phyloP scores from a whole-genome alignment of 2,888 invertebrate genomes.

The Ephialtes manifestator region DNA sequence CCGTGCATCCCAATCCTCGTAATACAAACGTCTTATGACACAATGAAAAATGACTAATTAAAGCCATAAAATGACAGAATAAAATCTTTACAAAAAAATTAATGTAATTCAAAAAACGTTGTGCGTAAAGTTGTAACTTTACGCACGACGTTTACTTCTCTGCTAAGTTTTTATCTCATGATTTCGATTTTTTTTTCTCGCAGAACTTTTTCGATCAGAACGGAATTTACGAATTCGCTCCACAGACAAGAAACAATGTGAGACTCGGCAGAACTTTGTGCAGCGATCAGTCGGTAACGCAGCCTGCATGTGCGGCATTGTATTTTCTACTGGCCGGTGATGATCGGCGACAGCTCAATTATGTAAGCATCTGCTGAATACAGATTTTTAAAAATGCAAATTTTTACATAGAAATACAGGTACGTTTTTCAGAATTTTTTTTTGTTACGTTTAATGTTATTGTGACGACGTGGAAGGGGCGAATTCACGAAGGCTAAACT shows the following conservation, averaged over 20 bases:
- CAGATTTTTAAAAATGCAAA: not conserved
- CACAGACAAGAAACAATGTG: constrained; percentile 58
- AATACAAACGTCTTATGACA: too few relatives aligned
- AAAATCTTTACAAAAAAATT: too few relatives aligned
- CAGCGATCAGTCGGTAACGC: constrained; percentile 49
- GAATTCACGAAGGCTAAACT: too few relatives aligned
- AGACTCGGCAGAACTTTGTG: constrained; percentile 59
- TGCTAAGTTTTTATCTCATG: not conserved
- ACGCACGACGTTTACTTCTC: not conserved
- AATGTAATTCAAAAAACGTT: too few relatives aligned
- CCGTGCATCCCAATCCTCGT: too few relatives aligned
- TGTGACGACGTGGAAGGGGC: too few relatives aligned
- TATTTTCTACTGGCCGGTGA: constrained; percentile 57
- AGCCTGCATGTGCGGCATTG: constrained; percentile 44
- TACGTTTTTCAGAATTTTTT: too few relatives aligned
- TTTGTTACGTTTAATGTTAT: too few relatives aligned
- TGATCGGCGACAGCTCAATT: constrained; percentile 65
- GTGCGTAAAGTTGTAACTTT: too few relatives aligned
- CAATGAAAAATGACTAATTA: too few relatives aligned
- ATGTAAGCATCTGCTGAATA: constrained; percentile 39
- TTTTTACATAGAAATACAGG: too few relatives aligned
- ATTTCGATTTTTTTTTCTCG: not conserved
- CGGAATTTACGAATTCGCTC: constrained; percentile 64
- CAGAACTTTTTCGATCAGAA: constrained; percentile 53
- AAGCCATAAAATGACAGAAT: too few relatives aligned